Evolutionary conservation across 2,888 invertebrate species (phyloP).

Genomic region (Nebria brevicollis): DNA sequence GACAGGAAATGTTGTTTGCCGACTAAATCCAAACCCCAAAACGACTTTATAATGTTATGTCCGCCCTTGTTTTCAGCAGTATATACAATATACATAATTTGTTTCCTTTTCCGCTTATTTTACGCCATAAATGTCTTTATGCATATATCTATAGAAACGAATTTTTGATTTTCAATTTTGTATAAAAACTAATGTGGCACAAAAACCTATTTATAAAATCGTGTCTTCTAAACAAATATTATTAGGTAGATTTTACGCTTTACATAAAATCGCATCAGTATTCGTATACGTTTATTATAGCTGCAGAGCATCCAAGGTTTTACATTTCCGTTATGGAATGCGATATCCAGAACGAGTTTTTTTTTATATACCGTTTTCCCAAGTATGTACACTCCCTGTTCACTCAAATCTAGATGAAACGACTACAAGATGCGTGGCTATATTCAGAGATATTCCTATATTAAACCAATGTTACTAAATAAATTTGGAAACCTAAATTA

Average conservation of each 20-base stretch:
- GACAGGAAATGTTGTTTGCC: background rate
- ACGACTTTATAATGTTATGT: background rate
- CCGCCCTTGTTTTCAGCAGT: background rate
- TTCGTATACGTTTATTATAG: background rate
- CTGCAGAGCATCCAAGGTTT: background rate
- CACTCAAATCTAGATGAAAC: too few species aligned
- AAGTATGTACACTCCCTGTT: background rate
- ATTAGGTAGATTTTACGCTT: background rate
- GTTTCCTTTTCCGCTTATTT: background rate
- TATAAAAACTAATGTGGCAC: too few species aligned
- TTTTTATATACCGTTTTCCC: background rate
- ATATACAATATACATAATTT: background rate
- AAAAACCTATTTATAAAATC: background rate
- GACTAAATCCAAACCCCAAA: background rate
- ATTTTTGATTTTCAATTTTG: too few species aligned
- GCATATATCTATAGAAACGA: too few species aligned
- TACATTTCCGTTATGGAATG: background rate
- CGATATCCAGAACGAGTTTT: background rate
- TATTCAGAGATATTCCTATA: background rate
- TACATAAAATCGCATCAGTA: background rate
- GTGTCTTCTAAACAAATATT: background rate
- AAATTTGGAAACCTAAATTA: background rate
- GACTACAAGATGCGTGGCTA: background rate
- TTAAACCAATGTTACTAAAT: background rate
- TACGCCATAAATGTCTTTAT: background rate